These are phyloP conservation scores for Melitaea cinxia DNA, from an alignment of 1,140 invertebrate genomes.

Conservation along the genomic window DNA sequence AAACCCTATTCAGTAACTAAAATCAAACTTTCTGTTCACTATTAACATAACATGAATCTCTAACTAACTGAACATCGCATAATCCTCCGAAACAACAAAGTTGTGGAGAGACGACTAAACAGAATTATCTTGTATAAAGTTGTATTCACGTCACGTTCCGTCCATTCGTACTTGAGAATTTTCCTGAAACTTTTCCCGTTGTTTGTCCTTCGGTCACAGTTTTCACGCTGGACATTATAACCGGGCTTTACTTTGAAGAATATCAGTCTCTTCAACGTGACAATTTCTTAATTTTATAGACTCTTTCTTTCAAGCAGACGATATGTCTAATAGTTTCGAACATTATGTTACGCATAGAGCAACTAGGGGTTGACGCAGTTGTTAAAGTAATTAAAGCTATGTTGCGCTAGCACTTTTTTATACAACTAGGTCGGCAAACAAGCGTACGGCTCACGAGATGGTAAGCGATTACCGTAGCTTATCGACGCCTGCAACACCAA, in stretches of 20 bases:
- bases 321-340: too few relatives aligned
- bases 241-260: conserved; percentile 12
- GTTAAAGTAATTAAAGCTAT: too few relatives aligned
- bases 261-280: conserved; percentile 3
- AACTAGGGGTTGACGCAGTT: too few relatives aligned
- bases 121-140: conserved; percentile 25
- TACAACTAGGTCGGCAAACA: too few relatives aligned
- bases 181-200: conserved; percentile 24
- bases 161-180: conserved; percentile 33
- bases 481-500: too few relatives aligned
- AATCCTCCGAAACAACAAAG: conserved; percentile 21
- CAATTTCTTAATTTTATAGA: conserved; percentile 1
- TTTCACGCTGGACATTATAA: conserved; percentile 22
- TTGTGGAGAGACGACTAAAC: conserved; percentile 20
- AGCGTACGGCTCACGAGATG: too few relatives aligned
- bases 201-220: conserved; percentile 29
- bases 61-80: conserved; percentile 14
- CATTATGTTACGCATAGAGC: too few relatives aligned
- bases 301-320: neutral
- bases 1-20: neutral
- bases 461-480: too few relatives aligned
- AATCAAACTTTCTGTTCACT: neutral
- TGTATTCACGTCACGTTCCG: conserved; percentile 28
- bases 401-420: too few relatives aligned
- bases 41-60: neutral